Base-by-base conservation (phyloP, 53 echinoderm and acorn worm genomes). In the Antedon mediterranea region DNA sequence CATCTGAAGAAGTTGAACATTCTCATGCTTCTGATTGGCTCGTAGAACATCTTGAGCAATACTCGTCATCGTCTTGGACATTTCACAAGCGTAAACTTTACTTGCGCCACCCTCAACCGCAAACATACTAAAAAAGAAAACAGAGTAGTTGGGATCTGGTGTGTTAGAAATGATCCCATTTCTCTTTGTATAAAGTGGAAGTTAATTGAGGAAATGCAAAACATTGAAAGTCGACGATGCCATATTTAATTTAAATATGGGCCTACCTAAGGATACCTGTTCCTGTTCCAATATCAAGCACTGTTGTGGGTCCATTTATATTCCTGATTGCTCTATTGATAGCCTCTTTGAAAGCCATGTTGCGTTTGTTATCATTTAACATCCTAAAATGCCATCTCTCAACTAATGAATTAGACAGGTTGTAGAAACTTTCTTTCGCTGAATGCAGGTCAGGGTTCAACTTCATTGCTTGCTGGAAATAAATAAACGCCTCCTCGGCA, bases 321-420 rank as follows among this genome's bases (percentile, higher is more conserved):
- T 13, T 57, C 23, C 72, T 15, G 3, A 91, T 75, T 28, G 91
- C 88, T 72, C 75, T 78, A 13, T 81, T 34, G 28, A 91, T 80
- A 26, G 91, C 91, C 33, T 83, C 78, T 71, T 75, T 74, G 81
- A 87, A 91, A 31, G 83, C 81, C 28, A 34, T 3, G 77, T 91
- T 91, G 71, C 91, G 81, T 33, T 30, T 73, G 72, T 43, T 84
- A 41, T 91, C 91, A 79, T 91, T 91, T 31, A 91, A 76, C 91
- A 91, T 91, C 11, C 84, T 78, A 43, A 91, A 91, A 79, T 91
- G 91, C 91, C 91, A 91, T 70, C 91, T 81, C 72, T 85, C 80
- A 20, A 91, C 86, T 27, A 89, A 75, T 4, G 86, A 80, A 18
- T 79, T 73, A 30, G 86, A 83, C 13, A 86, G 80, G 71, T 88